A percentile compares a stretch with the other conserved stretches of the same genome.
phyloP scores from a whole-genome alignment of 2,888 invertebrate species.

The Strigamia transsilvanica region DNA sequence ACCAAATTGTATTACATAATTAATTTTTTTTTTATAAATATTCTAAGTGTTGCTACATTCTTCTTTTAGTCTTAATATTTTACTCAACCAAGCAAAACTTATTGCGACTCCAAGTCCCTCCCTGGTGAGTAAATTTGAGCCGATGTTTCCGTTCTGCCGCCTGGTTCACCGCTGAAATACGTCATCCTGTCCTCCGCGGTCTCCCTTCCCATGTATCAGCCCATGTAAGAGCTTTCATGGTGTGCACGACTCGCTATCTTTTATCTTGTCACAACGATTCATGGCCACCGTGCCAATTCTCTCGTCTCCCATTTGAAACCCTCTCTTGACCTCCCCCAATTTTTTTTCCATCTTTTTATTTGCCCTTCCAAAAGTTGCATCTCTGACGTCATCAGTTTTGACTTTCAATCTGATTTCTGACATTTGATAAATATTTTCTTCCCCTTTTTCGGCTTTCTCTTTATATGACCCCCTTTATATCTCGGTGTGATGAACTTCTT shows the following conservation, averaged over 20 bases:
- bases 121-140: not conserved
- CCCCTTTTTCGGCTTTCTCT: not conserved
- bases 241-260: not conserved
- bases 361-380: not conserved
- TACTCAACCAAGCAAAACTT: not conserved
- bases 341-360: not conserved
- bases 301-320: not conserved
- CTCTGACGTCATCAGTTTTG: not conserved
- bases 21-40: too few species aligned
- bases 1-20: too few species aligned
- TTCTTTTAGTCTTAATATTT: too few species aligned
- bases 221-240: not conserved
- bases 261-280: conserved; percentile 44
- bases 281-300: conserved; percentile 22
- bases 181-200: conserved; percentile 12
- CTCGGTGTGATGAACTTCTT: not conserved
- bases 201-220: not conserved
- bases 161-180: conserved; percentile 5
- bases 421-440: not conserved
- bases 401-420: not conserved
- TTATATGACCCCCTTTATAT: not conserved
- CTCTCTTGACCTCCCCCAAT: not conserved
- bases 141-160: not conserved
- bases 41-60: too few species aligned
- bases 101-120: not conserved